A percentile compares a stretch with the other conserved stretches of the same genome.
phyloP scores from a whole-genome alignment of 2,113 vertebrate species.

The Perca schrenkii region DNA sequence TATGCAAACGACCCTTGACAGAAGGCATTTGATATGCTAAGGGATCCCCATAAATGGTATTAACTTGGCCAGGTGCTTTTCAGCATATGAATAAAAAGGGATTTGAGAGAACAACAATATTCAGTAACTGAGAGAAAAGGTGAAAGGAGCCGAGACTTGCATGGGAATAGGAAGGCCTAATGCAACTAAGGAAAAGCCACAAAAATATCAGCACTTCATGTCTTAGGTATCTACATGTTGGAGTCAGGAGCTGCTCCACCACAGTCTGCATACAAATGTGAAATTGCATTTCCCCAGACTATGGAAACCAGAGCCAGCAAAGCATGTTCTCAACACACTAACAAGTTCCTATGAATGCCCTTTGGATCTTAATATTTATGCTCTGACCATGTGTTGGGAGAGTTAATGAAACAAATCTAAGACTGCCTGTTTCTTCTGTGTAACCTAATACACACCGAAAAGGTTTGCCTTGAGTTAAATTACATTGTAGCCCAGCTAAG shows the following conservation, averaged over 20 bases:
- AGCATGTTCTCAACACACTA: constrained; percentile 49
- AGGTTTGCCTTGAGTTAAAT: constrained; percentile 53
- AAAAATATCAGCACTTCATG: constrained; percentile 63
- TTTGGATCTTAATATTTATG: constrained; percentile 67
- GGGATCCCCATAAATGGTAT: constrained; percentile 72
- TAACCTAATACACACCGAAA: neutral
- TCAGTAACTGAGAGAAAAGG: constrained; percentile 29
- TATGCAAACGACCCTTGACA: constrained; percentile 78
- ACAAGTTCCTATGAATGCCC: constrained; percentile 50
- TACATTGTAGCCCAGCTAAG: constrained; percentile 10
- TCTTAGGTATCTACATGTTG: constrained; percentile 28
- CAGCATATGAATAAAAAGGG: constrained; percentile 55
- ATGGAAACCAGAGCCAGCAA: constrained; percentile 30
- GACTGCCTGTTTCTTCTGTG: constrained; percentile 13
- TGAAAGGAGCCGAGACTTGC: neutral
- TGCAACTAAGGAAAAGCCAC: constrained; percentile 22
- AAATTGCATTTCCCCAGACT: constrained; percentile 69
- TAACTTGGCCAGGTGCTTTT: constrained; percentile 69
- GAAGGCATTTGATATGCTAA: constrained; percentile 79
- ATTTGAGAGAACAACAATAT: constrained; percentile 39
- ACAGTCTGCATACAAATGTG: constrained; percentile 68
- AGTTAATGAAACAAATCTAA: constrained; percentile 70
- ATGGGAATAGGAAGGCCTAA: constrained; percentile 17
- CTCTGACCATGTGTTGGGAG: constrained; percentile 38
- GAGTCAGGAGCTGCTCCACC: constrained; percentile 37